These are phyloP conservation scores for Protodeltote pygarga DNA, from an alignment of 2,888 invertebrate genomes.

Conservation along the genomic window DNA sequence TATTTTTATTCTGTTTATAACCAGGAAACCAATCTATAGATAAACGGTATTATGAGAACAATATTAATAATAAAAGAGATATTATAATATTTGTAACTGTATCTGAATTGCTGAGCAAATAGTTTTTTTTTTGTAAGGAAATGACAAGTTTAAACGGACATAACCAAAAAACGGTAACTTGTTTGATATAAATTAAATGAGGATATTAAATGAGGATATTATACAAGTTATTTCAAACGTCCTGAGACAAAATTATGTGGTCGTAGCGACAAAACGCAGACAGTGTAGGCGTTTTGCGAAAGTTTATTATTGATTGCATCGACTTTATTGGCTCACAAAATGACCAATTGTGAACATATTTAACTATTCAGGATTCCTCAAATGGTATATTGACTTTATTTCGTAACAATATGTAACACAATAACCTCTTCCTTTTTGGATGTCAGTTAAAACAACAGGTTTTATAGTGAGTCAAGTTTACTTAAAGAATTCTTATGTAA, in stretches of 20 bases:
- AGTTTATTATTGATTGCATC: conserved; percentile 25
- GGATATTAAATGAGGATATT: too few relatives aligned
- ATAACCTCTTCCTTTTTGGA: too few relatives aligned
- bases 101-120: too few relatives aligned
- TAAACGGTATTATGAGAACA: too few relatives aligned
- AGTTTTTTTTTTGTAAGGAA: too few relatives aligned
- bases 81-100: too few relatives aligned
- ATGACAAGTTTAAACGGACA: too few relatives aligned
- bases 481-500: conserved; percentile 3
- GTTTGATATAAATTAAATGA: too few relatives aligned
- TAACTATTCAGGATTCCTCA: conserved; percentile 11
- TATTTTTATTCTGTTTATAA: too few relatives aligned
- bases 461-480: conserved; percentile 4
- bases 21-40: too few relatives aligned
- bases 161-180: too few relatives aligned
- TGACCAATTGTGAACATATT: conserved; percentile 14
- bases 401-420: conserved; percentile 13
- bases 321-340: conserved; percentile 14
- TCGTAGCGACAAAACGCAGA: conserved; percentile 10
- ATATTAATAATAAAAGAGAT: too few relatives aligned
- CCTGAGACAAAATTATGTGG: conserved; percentile 6
- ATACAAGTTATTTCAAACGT: not conserved
- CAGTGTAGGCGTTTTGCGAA: conserved; percentile 37
- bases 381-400: conserved; percentile 20
- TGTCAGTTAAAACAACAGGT: conserved; percentile 11